Base-by-base conservation (phyloP, 2,113 vertebrate species). In the Megaceryle maxima region DNA sequence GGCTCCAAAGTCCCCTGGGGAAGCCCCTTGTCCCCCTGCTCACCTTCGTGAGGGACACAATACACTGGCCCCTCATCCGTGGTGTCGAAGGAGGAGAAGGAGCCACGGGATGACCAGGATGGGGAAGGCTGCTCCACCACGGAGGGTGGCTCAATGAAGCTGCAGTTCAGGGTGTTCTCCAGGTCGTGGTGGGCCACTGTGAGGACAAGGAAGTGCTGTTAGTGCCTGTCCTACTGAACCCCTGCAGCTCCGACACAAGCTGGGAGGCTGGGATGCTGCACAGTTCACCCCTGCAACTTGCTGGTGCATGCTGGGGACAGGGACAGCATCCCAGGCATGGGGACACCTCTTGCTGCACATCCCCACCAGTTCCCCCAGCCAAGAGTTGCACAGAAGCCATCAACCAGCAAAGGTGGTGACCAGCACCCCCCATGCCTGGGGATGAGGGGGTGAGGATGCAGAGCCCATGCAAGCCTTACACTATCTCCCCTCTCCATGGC, bases 1-100 rank as follows among this genome's bases (percentile, higher is more conserved):
- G 16, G 13, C 48, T n/a, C 64, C 0, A 0, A 17, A 62, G 64
- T 26, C 28, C 39, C 67, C 19, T 14, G 16, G 24, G 68, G 22
- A 63, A 51, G 26, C 1, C 3, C 19, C 39, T 16, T 1, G 16
- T 48, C 15, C 63, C 64, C 39, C 46, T 50, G 82, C 98, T 98
- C 88, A 99, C 99, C 99, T 98, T 99, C 99, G 0, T 99, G 98
- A 12, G 99, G 99, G 12, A 99, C 98, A 1, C 99, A 99, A 97
- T 99, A 99, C 73, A 99, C 99, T 0, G 99, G 99, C 10, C 99
- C 99, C 90, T 99, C 99, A 1, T 99, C 99, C 0, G 98, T 99
- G 31, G 99, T 99, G 97, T 99, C 99, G 3, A 99, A 99, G 66
- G 99, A 99, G 26, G 99, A 99, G 97, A 99, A 99, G 67, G 99